phyloP scores from a whole-genome alignment of 2,113 vertebrate genomes.

The Aegithalos caudatus region DNA sequence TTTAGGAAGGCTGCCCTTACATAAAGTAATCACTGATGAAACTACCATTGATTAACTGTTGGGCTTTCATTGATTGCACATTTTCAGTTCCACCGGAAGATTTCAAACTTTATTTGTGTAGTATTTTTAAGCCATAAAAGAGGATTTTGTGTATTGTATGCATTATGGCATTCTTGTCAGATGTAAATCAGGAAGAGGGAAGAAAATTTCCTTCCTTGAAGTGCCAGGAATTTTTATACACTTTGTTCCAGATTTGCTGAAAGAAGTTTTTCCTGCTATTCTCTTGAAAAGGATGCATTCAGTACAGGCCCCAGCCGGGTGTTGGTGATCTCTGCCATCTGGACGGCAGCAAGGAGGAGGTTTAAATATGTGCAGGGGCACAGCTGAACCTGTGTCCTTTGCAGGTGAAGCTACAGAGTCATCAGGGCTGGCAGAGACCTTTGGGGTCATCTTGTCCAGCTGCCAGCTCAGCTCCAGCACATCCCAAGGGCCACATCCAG shows the following conservation, averaged over 20 bases:
- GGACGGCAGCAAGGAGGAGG: background rate
- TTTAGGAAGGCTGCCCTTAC: background rate
- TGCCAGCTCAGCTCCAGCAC: background rate
- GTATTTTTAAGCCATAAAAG: background rate
- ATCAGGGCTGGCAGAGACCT: background rate
- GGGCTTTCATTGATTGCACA: conserved; percentile 39
- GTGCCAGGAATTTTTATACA: background rate
- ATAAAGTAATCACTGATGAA: conserved; percentile 41
- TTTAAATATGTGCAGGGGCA: background rate
- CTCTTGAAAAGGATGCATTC: too few species aligned
- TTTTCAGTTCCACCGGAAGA: background rate
- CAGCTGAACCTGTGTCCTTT: rapidly evolving
- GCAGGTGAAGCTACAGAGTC: background rate
- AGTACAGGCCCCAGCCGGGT: background rate
- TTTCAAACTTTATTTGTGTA: conserved; percentile 40
- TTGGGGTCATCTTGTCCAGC: background rate
- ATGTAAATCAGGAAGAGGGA: background rate
- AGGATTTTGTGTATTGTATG: background rate
- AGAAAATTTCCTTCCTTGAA: background rate
- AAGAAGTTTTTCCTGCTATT: background rate
- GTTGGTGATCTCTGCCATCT: background rate
- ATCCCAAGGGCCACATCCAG: background rate
- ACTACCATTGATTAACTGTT: conserved; percentile 52
- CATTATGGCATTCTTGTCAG: background rate
- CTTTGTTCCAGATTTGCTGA: background rate